Base-by-base conservation (phyloP, 92 coral and sea anemone genomes). In the Epizoanthus rinbou region DNA sequence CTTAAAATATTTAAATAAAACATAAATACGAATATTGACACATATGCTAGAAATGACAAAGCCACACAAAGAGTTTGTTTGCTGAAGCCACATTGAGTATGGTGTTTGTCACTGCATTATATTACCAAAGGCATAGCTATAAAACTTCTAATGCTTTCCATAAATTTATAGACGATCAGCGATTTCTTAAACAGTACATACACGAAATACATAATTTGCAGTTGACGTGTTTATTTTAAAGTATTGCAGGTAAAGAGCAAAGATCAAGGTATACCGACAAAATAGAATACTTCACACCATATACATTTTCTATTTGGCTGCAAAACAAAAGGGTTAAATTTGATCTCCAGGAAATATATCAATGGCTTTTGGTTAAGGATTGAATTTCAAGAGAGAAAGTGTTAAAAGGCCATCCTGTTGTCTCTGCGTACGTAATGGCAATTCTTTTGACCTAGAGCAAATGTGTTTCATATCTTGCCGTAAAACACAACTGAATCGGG, bases 1-100 rank as follows among this genome's bases (percentile, higher is more conserved):
- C 82, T 57, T 60, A 76, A 59, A 76, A 41, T 76, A 33, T 62
- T 78, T 78, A 21, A 78, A 78, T 78, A 39, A 43, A 62, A 62
- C 14, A 41, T 62, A 62, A 18, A 37, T 41, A 57, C 6, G 17
- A 19, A 41, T 78, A 6, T 62, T 78, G 71, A 78, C 70, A 22
- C 71, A 78, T 18, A 60, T 78, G 82, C 52, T 62, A 37, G 71
- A 59, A 59, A 62, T 41, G 64, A 39, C 82, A 62, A 53, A 60
- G 71, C 58, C 25, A 78, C 54, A 78, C 82, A 78, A 59, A 60
- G 70, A 62, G 45, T 7, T 33, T 75, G 69, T 75, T 57, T 75
- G 43, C 53, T 58, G 53, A 75, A 58, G 22, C 19, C 60, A 75
- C 81, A 28, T 47, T 75, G 59, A 69, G 14, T 31, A 62, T 39